Percentiles rank a stretch among this genome's conserved stretches.
These are phyloP conservation scores for Geotrypetes seraphini DNA, from an alignment of 2,797 vertebrate species.

Conservation along the genomic window DNA sequence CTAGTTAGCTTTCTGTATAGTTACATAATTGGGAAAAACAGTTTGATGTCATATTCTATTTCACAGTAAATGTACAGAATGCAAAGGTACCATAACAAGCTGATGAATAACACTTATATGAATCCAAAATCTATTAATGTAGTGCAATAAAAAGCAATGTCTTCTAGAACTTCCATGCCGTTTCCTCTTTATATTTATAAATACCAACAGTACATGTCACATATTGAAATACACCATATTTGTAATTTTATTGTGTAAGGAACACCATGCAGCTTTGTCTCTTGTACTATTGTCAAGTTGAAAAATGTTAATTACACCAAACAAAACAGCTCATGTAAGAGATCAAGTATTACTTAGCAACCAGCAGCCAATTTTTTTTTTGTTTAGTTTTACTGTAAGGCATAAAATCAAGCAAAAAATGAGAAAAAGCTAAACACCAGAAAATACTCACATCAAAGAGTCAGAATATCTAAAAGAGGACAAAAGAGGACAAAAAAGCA, in stretches of 20 bases:
- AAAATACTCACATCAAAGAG: constrained; percentile 30
- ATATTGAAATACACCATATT: too few relatives aligned
- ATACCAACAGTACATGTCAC: too few relatives aligned
- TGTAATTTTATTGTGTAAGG: background rate
- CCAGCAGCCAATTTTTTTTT: background rate
- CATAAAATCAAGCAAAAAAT: background rate
- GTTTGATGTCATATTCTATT: too few relatives aligned
- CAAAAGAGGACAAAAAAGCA: background rate
- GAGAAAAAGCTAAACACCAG: background rate
- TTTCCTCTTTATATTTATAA: too few relatives aligned
- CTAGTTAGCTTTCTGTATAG: too few relatives aligned
- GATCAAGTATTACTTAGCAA: background rate
- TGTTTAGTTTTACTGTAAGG: background rate
- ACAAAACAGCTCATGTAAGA: background rate
- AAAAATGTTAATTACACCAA: background rate
- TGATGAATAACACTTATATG: too few relatives aligned
- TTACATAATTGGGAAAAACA: too few relatives aligned
- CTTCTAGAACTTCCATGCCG: too few relatives aligned
- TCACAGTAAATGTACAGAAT: too few relatives aligned
- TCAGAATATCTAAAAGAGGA: constrained; percentile 14
- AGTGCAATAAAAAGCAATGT: too few relatives aligned
- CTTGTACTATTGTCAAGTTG: background rate
- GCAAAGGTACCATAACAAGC: too few relatives aligned
- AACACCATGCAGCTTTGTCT: background rate
- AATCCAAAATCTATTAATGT: too few relatives aligned